phyloP scores from a whole-genome alignment of 1,140 invertebrate species.

The Heliothis virescens region DNA sequence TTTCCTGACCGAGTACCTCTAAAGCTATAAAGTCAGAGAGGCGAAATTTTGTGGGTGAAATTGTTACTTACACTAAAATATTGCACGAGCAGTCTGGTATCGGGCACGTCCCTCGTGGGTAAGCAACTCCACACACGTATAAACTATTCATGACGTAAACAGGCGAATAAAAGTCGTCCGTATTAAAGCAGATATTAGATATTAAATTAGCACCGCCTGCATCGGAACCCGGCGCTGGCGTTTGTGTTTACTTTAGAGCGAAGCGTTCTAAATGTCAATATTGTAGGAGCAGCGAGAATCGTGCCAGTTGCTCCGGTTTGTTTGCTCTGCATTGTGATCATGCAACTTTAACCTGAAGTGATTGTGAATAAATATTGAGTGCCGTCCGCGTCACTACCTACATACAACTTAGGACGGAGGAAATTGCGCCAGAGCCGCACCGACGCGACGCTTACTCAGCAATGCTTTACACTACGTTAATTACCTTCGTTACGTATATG shows the following conservation, averaged over 20 bases:
- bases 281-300: conserved; percentile 65
- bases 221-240: conserved; percentile 19
- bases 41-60: conserved; percentile 37
- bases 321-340: conserved; percentile 79
- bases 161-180: conserved; percentile 43
- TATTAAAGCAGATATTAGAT: conserved; percentile 42
- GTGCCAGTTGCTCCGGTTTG: conserved; percentile 65
- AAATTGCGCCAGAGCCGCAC: conserved; percentile 71
- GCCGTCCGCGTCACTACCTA: conserved; percentile 64
- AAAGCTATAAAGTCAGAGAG: conserved; percentile 36
- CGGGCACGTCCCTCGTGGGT: conserved; percentile 19
- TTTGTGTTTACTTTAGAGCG: conserved; percentile 47
- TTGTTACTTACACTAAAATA: conserved; percentile 43
- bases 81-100: conserved; percentile 33
- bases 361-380: conserved; percentile 76
- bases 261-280: conserved; percentile 68
- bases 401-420: conserved; percentile 63
- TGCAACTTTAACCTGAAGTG: conserved; percentile 78
- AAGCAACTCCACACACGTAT: conserved; percentile 30
- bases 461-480: conserved; percentile 54
- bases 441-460: conserved; percentile 67
- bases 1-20: conserved; percentile 25
- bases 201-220: conserved; percentile 46
- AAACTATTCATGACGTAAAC: conserved; percentile 47
- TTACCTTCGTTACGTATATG: neutral